phyloP scores from a whole-genome alignment of 2,797 vertebrate species.

The Phalanger gymnotis region DNA sequence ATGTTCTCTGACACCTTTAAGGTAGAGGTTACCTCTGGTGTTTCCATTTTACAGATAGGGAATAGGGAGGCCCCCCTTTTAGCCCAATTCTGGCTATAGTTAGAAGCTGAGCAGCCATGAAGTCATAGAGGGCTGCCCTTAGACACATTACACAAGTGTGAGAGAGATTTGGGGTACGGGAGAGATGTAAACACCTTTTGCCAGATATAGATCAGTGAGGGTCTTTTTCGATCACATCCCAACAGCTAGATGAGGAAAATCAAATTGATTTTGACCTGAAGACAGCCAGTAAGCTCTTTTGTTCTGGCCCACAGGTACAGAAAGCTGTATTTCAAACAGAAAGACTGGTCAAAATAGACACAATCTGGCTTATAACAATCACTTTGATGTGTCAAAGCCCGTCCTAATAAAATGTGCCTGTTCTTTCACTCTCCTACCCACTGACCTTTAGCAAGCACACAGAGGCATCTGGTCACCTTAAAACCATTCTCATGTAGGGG shows the following conservation, averaged over 20 bases:
- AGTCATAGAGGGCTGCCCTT: background rate
- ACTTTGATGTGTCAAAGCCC: background rate
- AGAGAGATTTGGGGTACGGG: background rate
- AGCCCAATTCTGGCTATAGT: background rate
- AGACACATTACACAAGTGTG: background rate
- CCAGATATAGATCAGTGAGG: background rate
- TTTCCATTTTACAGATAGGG: background rate
- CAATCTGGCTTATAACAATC: background rate
- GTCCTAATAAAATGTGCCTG: background rate
- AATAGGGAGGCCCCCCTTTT: background rate
- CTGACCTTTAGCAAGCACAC: background rate
- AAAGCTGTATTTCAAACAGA: slow-evolving; percentile 35
- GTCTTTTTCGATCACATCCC: slow-evolving; percentile 13
- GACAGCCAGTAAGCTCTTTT: slow-evolving; percentile 30
- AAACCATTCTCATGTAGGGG: background rate
- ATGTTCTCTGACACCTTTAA: background rate
- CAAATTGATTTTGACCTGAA: background rate
- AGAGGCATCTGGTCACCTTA: background rate
- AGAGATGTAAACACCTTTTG: background rate
- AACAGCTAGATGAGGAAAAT: slow-evolving; percentile 26
- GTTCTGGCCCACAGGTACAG: background rate
- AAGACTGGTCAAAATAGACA: background rate
- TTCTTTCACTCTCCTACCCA: background rate
- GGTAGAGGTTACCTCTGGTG: background rate
- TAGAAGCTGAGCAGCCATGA: background rate